Percentiles rank a stretch among this genome's conserved stretches.
Conservation (phyloP, 2,797 vertebrate genomes). For the Cossypha polioptera region DNA sequence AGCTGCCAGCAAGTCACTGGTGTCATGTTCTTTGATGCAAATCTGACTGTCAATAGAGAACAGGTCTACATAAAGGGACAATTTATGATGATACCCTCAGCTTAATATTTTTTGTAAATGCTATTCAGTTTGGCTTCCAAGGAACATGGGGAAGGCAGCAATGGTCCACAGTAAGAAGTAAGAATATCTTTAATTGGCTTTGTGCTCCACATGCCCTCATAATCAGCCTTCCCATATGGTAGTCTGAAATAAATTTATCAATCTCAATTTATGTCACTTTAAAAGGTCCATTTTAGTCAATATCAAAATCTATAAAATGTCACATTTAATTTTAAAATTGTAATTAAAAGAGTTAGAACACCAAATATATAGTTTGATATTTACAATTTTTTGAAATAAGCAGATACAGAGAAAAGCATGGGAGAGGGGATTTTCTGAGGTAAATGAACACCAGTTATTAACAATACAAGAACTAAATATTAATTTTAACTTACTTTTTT, state of each 20-base stretch:
- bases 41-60: conserved; percentile 47
- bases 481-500: conserved; percentile 6
- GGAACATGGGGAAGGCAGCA: not conserved
- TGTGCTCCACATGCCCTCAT: conserved; percentile 59
- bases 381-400: conserved; percentile 12
- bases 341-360: conserved; percentile 19
- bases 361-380: conserved; percentile 26
- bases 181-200: conserved; percentile 65
- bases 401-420: not conserved
- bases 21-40: conserved; percentile 64
- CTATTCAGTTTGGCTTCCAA: conserved; percentile 7
- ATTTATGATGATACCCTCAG: not conserved
- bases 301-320: conserved; percentile 35
- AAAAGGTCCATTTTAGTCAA: conserved; percentile 49
- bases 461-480: conserved; percentile 19
- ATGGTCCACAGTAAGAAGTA: conserved; percentile 42
- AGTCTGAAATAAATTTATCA: conserved; percentile 62
- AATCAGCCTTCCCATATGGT: conserved; percentile 64
- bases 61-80: not conserved
- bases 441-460: not conserved
- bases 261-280: conserved; percentile 53
- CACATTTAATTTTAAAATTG: conserved; percentile 48
- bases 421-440: not conserved
- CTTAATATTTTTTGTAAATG: conserved; percentile 40
- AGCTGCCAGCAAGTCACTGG: conserved; percentile 67